A percentile compares a stretch with the other conserved stretches of the same genome.
Conservation (phyloP, 2,888 invertebrate genomes). For the Calameuta filiformis region DNA sequence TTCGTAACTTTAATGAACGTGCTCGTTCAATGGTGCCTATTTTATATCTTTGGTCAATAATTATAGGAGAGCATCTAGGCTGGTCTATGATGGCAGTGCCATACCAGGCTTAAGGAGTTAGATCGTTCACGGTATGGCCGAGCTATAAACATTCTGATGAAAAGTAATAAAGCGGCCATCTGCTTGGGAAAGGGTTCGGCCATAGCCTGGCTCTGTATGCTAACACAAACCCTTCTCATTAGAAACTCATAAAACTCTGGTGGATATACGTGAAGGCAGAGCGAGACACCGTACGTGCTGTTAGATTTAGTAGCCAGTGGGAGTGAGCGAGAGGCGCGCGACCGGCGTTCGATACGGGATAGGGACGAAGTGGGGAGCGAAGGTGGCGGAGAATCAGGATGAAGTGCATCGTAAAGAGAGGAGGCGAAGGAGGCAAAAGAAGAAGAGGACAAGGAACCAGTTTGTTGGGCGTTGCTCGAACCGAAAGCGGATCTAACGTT, state of each 20-base stretch:
- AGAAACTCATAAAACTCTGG: constrained; percentile 47
- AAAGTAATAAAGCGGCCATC: constrained; percentile 3
- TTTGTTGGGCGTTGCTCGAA: constrained; percentile 47
- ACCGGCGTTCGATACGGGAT: background rate
- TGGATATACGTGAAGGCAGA: background rate
- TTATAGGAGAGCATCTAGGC: background rate
- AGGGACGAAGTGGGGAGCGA: background rate
- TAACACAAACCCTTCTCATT: constrained; percentile 46
- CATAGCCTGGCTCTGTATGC: constrained; percentile 29
- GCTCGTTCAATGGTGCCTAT: background rate
- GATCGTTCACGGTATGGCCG: background rate
- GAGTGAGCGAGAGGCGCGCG: background rate
- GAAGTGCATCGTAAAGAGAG: constrained; percentile 2
- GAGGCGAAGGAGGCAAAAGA: constrained; percentile 13
- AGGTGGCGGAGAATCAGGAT: background rate
- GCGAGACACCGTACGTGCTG: background rate
- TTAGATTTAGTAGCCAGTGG: background rate
- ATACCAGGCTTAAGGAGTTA: background rate
- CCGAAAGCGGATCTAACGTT: constrained; percentile 42
- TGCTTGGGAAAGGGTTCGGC: background rate
- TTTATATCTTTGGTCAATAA: background rate
- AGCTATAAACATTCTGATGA: background rate
- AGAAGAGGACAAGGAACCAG: constrained; percentile 33
- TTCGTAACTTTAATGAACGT: background rate
- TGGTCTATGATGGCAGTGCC: background rate